Evolutionary conservation across 2,888 invertebrate genomes (phyloP), one percentile per base, ranked within the genome.

Genomic region (Boloria selene): DNA sequence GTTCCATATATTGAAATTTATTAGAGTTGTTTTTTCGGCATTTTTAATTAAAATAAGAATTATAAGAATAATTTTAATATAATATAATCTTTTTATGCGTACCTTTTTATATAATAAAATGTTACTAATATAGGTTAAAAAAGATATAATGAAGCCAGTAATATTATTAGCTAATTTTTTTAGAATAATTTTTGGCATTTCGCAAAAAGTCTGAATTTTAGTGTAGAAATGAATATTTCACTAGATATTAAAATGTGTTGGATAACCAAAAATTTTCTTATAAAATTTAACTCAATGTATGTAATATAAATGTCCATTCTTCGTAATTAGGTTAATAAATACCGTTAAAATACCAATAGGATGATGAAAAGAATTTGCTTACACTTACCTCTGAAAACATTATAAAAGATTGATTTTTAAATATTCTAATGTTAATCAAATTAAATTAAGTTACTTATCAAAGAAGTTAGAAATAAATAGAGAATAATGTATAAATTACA

Each of bases 161-260:
- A 45, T 45, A 38, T 38, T 38, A 38, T 38, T 38, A 56, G 45
- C 3, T 4, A 56, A 56, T 18, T 45, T 45, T n/a, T 45, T 22
- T n/a, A 22, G 22, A 13, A 45, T 17, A 22, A 22, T 56, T 56
- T 56, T 55, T 56, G 18, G n/a, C 42, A 55, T 7, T 42, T 42
- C 2, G n/a, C 14, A 22, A 14, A 45, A 56, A 56, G 56, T 56
- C 56, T 56, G 44, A 55, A 44, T 31, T 26, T 7, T 55, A 55
- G 55, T 6, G 16, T 56, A 56, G 56, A 56, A 4, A 38, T 22
- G 10, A 56, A 18, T 2, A 22, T 22, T 55, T 55, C 4, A 17
- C 26, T 52, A n/a, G 7, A 55, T 13, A 38, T 38, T 38, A 10
- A 42, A 55, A 10, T 42, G 16, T 55, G 2, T 53, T 16, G n/a